These are phyloP conservation scores for Monochamus alternatus DNA, from an alignment of 2,888 invertebrate genomes.

Conservation along the genomic window DNA sequence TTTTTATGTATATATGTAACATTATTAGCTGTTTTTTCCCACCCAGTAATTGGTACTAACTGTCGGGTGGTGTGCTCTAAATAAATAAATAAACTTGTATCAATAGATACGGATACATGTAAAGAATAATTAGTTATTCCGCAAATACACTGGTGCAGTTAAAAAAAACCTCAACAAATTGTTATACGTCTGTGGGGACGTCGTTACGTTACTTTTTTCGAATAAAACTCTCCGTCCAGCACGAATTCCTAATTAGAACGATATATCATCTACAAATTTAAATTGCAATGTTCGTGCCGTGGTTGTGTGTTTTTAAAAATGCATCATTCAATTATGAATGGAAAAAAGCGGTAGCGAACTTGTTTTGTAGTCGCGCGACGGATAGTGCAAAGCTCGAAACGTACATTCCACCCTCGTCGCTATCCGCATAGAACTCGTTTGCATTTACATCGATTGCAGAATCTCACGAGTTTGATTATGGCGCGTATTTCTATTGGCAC, in stretches of 20 bases:
- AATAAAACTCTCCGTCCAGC: slow-evolving; percentile 26
- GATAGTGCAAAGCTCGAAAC: background rate
- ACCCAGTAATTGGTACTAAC: too few species aligned
- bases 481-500: background rate
- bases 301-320: slow-evolving; percentile 32
- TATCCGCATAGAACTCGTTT: slow-evolving; percentile 11
- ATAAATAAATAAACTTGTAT: too few species aligned
- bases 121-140: too few species aligned
- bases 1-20: too few species aligned
- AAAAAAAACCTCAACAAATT: slow-evolving; percentile 24
- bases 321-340: slow-evolving; percentile 32
- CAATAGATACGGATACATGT: too few species aligned
- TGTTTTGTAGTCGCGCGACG: slow-evolving; percentile 27
- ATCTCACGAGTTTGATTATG: background rate
- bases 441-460: slow-evolving; percentile 15
- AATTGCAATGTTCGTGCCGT: slow-evolving; percentile 24
- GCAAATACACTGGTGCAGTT: background rate
- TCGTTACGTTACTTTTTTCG: slow-evolving; percentile 17
- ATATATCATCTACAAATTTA: slow-evolving; percentile 34
- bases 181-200: slow-evolving; percentile 6
- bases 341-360: slow-evolving; percentile 11
- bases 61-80: too few species aligned
- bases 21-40: too few species aligned
- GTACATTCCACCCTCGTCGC: slow-evolving; percentile 4
- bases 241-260: slow-evolving; percentile 30